phyloP scores from a whole-genome alignment of 2,113 vertebrate species.

The Bungarus multicinctus region DNA sequence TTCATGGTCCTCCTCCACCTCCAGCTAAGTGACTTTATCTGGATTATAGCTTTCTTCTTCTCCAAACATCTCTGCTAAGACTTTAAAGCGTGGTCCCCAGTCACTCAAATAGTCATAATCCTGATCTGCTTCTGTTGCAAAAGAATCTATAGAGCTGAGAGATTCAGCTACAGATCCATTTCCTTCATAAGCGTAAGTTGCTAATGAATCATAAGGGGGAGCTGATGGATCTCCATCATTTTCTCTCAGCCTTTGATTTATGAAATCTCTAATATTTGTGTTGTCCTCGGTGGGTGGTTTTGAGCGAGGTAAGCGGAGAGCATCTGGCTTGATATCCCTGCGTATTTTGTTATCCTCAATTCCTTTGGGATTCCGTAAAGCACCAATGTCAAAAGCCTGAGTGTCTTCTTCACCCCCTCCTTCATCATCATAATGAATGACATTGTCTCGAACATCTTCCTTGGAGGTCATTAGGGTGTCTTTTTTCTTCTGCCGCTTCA shows the following conservation, averaged over 20 bases:
- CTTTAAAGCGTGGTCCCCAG: constrained; percentile 96
- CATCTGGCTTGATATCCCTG: constrained; percentile 92
- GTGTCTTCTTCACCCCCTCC: constrained; percentile 98
- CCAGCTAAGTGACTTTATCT: constrained; percentile 74
- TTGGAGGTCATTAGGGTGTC: constrained; percentile 97
- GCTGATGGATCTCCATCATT: constrained; percentile 85
- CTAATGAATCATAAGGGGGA: constrained; percentile 94
- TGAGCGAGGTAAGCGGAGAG: constrained; percentile 67
- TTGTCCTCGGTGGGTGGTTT: constrained; percentile 77
- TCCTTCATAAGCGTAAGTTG: constrained; percentile 95
- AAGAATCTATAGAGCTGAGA: constrained; percentile 91
- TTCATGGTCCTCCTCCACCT: not conserved
- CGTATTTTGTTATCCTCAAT: constrained; percentile 90
- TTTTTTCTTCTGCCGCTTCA: constrained; percentile 93
- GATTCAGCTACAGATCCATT: constrained; percentile 90
- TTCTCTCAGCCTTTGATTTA: constrained; percentile 86
- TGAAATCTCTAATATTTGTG: constrained; percentile 91
- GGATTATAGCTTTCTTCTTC: constrained; percentile 78
- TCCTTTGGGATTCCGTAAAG: constrained; percentile 92
- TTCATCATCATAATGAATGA: constrained; percentile 98
- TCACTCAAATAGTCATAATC: constrained; percentile 92
- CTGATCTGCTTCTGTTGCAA: constrained; percentile 79
- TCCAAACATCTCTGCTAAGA: constrained; percentile 92
- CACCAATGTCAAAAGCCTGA: constrained; percentile 96
- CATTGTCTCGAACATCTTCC: constrained; percentile 96